Conservation (phyloP, 64 coral and sea anemone species). For the Hydrozoanthus tunicans region DNA sequence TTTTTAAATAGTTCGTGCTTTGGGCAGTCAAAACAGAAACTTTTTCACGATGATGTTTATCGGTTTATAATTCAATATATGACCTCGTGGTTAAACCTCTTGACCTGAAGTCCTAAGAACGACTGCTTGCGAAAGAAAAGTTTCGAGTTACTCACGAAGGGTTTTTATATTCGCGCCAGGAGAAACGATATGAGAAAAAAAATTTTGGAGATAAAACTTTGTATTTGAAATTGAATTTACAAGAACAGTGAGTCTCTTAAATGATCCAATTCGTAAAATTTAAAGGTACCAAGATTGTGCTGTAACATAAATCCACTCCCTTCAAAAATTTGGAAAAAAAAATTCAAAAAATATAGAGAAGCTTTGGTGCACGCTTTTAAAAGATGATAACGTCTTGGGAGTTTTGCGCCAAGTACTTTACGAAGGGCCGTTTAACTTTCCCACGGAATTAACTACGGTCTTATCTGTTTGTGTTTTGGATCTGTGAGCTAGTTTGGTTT, state of each 20-base stretch:
- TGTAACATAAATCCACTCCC: neutral
- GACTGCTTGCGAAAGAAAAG: constrained; percentile 10
- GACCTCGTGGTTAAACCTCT: constrained; percentile 59
- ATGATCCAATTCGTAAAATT: neutral
- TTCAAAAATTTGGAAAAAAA: neutral
- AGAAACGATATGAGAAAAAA: neutral
- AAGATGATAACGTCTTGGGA: neutral
- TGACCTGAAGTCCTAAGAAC: constrained; percentile 31
- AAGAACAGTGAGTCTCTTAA: no score
- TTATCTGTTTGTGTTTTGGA: constrained; percentile 41
- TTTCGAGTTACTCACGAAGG: constrained; percentile 16
- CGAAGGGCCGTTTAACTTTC: constrained; percentile 2
- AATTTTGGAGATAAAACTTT: constrained; percentile 1
- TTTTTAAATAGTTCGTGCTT: constrained; percentile 59
- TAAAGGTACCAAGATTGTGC: neutral
- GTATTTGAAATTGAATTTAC: neutral
- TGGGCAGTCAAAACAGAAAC: constrained; percentile 33
- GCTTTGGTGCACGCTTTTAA: neutral
- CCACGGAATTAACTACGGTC: constrained; percentile 2
- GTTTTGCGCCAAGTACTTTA: neutral
- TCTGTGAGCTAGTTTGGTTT: neutral
- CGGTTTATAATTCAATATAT: constrained; percentile 30
- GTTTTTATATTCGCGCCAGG: neutral
- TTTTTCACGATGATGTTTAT: constrained; percentile 49
- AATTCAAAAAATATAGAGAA: neutral